phyloP scores from a whole-genome alignment of 2,888 invertebrate species.

The Gisinianus flammeolus region DNA sequence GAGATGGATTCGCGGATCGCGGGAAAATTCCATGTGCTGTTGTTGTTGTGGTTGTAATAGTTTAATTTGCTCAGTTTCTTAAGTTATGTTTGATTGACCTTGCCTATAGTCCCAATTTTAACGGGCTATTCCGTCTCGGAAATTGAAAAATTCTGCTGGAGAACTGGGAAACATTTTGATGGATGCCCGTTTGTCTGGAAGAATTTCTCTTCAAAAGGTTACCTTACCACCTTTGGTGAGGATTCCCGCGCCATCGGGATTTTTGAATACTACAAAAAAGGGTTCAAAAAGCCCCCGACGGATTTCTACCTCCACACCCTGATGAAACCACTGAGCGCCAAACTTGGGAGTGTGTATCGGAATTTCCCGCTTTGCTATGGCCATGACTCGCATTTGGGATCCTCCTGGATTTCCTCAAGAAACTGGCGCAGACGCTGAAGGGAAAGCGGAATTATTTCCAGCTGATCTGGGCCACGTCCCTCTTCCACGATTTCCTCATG shows the following conservation, averaged over 20 bases:
- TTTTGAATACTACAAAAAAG: constrained; percentile 79
- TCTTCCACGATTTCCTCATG: constrained; percentile 85
- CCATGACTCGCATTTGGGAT: constrained; percentile 72
- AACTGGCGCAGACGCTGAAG: constrained; percentile 68
- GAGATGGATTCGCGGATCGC: too few relatives aligned
- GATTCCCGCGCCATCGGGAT: constrained; percentile 79
- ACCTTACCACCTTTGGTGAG: constrained; percentile 71
- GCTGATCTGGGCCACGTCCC: constrained; percentile 81
- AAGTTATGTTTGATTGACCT: too few relatives aligned
- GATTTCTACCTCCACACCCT: constrained; percentile 84
- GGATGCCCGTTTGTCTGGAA: constrained; percentile 30
- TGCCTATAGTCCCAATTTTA: too few relatives aligned
- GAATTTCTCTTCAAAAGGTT: constrained; percentile 9
- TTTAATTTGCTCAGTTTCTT: too few relatives aligned
- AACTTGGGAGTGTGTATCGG: constrained; percentile 70
- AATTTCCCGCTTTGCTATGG: constrained; percentile 67
- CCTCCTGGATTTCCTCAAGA: constrained; percentile 74
- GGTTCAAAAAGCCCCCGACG: constrained; percentile 78
- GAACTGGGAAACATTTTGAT: constrained; percentile 20
- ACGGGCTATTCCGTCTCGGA: too few relatives aligned
- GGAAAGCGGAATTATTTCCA: constrained; percentile 72
- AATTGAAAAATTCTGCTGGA: too few relatives aligned
- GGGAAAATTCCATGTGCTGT: too few relatives aligned
- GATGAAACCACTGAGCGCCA: constrained; percentile 68
- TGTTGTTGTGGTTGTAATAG: too few relatives aligned